Evolutionary conservation across 1,140 invertebrate genomes (phyloP).

Genomic region (Sycophila sp.): DNA sequence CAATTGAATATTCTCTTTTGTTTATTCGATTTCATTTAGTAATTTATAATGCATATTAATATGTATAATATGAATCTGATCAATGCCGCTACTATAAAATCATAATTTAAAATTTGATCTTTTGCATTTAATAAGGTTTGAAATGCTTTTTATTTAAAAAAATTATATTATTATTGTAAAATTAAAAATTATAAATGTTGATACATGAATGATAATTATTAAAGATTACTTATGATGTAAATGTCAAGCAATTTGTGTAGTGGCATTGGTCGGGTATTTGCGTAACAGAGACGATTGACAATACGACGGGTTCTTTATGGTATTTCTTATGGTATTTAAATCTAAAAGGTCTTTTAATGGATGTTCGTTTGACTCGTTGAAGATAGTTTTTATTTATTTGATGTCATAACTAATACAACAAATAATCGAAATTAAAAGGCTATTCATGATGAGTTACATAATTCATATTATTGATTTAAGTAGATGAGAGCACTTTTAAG

Average conservation of each 20-base stretch:
- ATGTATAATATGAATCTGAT: too few relatives aligned
- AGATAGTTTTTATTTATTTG: not conserved
- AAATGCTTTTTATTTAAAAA: too few relatives aligned
- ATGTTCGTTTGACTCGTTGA: constrained; percentile 19
- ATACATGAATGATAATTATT: not conserved
- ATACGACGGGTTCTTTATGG: constrained; percentile 9
- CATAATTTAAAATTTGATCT: too few relatives aligned
- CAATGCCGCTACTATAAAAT: too few relatives aligned
- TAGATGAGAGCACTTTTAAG: too few relatives aligned
- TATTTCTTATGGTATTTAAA: constrained; percentile 1
- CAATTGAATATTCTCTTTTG: not conserved
- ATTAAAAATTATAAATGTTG: not conserved
- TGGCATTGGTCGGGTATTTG: constrained; percentile 11
- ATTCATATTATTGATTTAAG: constrained; percentile 17
- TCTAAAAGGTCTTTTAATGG: constrained; percentile 7
- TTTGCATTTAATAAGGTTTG: too few relatives aligned
- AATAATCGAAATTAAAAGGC: not conserved
- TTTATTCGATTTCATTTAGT: not conserved
- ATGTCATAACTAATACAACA: not conserved
- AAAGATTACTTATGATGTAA: not conserved
- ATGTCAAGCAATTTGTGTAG: not conserved
- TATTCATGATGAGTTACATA: not conserved
- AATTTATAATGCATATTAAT: not conserved
- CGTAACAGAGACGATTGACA: constrained; percentile 10
- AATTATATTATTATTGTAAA: not conserved